Evolutionary conservation across 2,888 invertebrate genomes (phyloP).

Genomic region (Meliscaeva auricollis): DNA sequence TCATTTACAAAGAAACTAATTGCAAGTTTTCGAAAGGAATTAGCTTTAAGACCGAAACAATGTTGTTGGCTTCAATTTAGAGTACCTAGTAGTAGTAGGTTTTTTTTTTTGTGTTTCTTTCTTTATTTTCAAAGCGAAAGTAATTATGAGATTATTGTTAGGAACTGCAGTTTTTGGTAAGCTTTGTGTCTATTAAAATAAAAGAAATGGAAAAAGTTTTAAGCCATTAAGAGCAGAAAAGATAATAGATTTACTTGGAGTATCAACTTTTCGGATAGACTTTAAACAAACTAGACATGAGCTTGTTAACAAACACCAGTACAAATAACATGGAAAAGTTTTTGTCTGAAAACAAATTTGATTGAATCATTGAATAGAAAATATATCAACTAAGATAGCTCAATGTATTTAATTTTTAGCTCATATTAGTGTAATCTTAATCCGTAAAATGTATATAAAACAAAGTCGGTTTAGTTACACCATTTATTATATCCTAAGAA

Average conservation of each 20-base stretch:
- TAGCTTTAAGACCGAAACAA: constrained; percentile 42
- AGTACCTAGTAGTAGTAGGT: not conserved
- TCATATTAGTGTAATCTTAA: too few relatives aligned
- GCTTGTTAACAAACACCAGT: not conserved
- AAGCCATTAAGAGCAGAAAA: not conserved
- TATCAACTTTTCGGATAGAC: not conserved
- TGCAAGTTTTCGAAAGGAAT: constrained; percentile 60
- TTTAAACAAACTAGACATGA: not conserved
- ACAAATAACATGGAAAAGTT: too few relatives aligned
- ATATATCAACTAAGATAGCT: too few relatives aligned
- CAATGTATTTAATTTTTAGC: too few relatives aligned
- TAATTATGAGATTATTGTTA: constrained; percentile 30
- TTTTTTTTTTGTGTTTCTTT: not conserved
- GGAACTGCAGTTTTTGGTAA: constrained; percentile 3
- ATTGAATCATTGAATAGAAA: too few relatives aligned
- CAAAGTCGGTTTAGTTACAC: too few relatives aligned
- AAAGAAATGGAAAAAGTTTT: constrained; percentile 5
- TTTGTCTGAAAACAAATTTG: too few relatives aligned
- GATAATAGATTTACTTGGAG: not conserved
- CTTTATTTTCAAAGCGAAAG: constrained; percentile 11
- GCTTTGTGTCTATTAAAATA: not conserved
- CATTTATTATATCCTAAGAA: too few relatives aligned
- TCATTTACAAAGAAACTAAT: constrained; percentile 59
- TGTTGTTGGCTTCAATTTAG: constrained; percentile 44
- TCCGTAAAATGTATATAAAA: too few relatives aligned